Conservation (phyloP, 2,888 invertebrate species). For the Drosophila merina region DNA sequence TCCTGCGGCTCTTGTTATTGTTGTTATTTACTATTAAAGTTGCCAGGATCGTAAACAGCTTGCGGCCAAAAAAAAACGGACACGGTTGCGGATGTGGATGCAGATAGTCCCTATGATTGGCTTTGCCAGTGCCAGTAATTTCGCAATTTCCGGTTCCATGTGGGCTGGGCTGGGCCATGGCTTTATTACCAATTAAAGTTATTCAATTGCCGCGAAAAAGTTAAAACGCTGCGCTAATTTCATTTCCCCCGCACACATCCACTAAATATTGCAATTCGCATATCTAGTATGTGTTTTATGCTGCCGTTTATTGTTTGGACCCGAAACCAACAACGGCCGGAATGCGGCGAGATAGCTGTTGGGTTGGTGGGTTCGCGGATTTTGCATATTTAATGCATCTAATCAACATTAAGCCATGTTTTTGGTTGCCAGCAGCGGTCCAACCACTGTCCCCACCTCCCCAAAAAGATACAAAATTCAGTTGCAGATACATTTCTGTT, state of each 20-base stretch:
- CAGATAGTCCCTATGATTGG: conserved; percentile 37
- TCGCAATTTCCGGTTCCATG: conserved; percentile 38
- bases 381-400: conserved; percentile 75
- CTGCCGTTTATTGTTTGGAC: conserved; percentile 52
- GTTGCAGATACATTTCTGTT: conserved; percentile 34
- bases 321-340: conserved; percentile 48
- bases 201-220: conserved; percentile 71
- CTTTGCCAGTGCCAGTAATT: conserved; percentile 27
- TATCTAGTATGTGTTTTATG: conserved; percentile 41
- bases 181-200: conserved; percentile 72
- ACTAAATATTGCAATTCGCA: conserved; percentile 36
- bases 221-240: conserved; percentile 68
- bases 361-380: conserved; percentile 54
- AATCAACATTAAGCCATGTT: conserved; percentile 76
- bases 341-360: conserved; percentile 5
- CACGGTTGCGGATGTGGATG: conserved; percentile 26
- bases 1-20: conserved; percentile 65
- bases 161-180: conserved; percentile 53
- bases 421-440: conserved; percentile 54
- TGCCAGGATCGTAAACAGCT: conserved; percentile 66
- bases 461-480: conserved; percentile 37
- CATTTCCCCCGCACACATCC: conserved; percentile 18
- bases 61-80: conserved; percentile 35
- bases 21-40: conserved; percentile 77
- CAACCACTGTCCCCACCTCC: conserved; percentile 43